phyloP scores from a whole-genome alignment of 2,113 vertebrate genomes.

The Catharus fuscescens region DNA sequence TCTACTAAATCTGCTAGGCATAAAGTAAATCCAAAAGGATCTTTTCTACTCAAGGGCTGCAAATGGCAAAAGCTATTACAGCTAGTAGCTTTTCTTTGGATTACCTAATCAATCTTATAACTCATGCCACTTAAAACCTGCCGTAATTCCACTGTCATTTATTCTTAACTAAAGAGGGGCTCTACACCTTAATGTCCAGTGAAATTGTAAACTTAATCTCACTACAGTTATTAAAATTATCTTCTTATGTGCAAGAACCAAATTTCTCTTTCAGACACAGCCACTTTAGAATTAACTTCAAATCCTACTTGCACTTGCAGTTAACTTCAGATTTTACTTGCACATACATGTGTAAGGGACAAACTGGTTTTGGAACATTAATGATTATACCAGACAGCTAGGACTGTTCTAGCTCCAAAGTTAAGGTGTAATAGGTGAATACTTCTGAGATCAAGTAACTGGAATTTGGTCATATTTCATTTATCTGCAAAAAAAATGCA shows the following conservation, averaged over 20 bases:
- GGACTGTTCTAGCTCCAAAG: background rate
- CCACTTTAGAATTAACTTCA: background rate
- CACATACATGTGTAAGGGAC: background rate
- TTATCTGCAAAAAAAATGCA: background rate
- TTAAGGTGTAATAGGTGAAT: background rate
- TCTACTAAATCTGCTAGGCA: background rate
- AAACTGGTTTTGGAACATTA: background rate
- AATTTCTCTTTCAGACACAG: background rate
- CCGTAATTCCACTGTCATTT: background rate
- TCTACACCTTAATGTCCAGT: background rate
- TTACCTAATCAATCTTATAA: conserved; percentile 1
- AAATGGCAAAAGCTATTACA: background rate
- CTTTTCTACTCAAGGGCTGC: background rate
- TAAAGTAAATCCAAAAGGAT: conserved; percentile 34
- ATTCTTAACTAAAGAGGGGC: background rate
- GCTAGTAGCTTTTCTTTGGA: background rate
- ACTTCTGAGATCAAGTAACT: background rate
- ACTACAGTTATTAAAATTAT: background rate
- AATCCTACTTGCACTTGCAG: background rate
- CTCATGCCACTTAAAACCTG: background rate
- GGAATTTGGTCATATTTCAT: background rate
- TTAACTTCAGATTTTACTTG: background rate
- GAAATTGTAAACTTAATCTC: background rate
- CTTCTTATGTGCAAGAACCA: background rate
- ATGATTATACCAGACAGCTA: background rate